A percentile compares a stretch with the other conserved stretches of the same genome.
Evolutionary conservation across 2,797 vertebrate species (phyloP).

Genomic region (Enteromius mattozi): DNA sequence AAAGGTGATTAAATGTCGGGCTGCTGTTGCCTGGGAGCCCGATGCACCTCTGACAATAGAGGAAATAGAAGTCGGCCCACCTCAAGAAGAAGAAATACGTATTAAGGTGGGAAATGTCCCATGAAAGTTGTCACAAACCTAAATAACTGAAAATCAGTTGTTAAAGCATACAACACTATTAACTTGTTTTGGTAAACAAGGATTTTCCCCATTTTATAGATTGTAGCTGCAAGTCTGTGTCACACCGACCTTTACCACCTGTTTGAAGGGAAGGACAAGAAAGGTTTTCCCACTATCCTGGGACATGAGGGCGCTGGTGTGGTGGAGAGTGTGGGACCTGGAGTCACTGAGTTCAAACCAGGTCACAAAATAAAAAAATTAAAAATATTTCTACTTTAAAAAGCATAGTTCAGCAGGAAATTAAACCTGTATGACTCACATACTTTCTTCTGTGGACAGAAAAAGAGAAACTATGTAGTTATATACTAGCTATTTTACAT

Average conservation of each 20-base stretch:
- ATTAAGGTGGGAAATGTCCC: conserved; percentile 81
- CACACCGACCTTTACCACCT: conserved; percentile 77
- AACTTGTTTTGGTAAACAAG: neutral
- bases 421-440: no score
- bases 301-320: conserved; percentile 79
- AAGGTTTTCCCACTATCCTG: conserved; percentile 73
- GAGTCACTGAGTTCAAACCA: conserved; percentile 77
- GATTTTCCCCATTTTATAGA: conserved; percentile 71
- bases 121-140: neutral
- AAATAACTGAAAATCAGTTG: neutral
- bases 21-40: conserved; percentile 86
- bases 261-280: conserved; percentile 61
- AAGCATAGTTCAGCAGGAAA: neutral
- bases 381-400: no score
- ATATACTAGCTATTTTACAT: no score
- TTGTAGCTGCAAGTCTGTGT: conserved; percentile 75
- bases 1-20: conserved; percentile 91
- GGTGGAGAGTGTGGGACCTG: conserved; percentile 78
- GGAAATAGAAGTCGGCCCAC: conserved; percentile 88
- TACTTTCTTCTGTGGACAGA: no score
- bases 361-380: conserved; percentile 62
- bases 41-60: conserved; percentile 86
- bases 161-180: neutral
- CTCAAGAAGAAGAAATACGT: conserved; percentile 85
- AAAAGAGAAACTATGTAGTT: no score